Evolutionary conservation across 92 coral and sea anemone genomes (phyloP).

Genomic region (Porites divaricata): DNA sequence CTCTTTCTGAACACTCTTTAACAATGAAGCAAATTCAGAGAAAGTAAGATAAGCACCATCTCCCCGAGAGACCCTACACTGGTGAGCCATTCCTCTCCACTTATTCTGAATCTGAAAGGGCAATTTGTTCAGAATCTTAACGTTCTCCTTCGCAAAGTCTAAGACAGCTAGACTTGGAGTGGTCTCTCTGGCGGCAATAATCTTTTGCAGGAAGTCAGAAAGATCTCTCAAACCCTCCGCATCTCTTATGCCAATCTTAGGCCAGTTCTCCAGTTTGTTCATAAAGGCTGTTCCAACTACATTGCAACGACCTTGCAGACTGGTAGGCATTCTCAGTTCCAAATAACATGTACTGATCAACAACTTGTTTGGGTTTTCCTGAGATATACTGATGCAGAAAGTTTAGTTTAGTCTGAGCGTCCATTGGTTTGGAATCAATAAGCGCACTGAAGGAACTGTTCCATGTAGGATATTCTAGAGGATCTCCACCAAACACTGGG

Average conservation of each 20-base stretch:
- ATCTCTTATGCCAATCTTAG: slow-evolving; percentile 51
- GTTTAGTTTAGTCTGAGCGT: too few species aligned
- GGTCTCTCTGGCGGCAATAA: slow-evolving; percentile 61
- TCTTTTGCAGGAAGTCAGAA: slow-evolving; percentile 63
- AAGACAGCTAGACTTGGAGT: slow-evolving; percentile 52
- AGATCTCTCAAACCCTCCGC: slow-evolving; percentile 58
- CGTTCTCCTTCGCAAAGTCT: slow-evolving; percentile 48
- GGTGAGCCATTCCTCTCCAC: slow-evolving; percentile 25
- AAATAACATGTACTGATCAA: too few species aligned
- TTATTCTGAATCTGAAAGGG: slow-evolving; percentile 33
- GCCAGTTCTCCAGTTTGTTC: slow-evolving; percentile 23
- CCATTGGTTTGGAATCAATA: too few species aligned
- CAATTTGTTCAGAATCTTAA: slow-evolving; percentile 23
- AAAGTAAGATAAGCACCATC: slow-evolving; percentile 38
- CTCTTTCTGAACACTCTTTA: slow-evolving; percentile 18
- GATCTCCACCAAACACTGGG: not conserved
- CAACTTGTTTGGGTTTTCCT: too few species aligned
- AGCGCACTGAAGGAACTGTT: too few species aligned
- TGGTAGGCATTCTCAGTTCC: too few species aligned
- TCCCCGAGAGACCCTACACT: slow-evolving; percentile 32
- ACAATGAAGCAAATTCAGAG: slow-evolving; percentile 32
- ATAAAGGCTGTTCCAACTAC: too few species aligned
- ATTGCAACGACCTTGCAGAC: too few species aligned
- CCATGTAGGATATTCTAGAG: too few species aligned
- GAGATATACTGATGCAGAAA: too few species aligned